Evolutionary conservation across 2,888 invertebrate genomes (phyloP), one percentile per base, ranked within the genome.

Genomic region (Erynnis tages): DNA sequence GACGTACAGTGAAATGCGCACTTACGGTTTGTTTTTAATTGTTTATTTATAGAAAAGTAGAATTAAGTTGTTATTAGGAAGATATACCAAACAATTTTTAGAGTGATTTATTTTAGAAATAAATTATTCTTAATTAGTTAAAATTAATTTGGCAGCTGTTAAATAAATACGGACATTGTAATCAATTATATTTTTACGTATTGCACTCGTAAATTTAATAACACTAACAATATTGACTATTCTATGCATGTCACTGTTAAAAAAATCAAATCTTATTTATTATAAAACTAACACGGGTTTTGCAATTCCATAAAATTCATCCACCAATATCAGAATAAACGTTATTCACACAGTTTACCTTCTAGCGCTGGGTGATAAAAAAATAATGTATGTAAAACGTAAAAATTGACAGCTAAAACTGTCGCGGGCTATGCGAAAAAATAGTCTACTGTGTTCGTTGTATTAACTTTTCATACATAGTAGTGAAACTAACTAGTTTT

Each of bases 401-500:
- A 32, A 17, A 27, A 41, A 41, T 49, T 49, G 49, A 49, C 41
- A 49, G 41, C 34, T 41, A 13, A 41, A 32, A 49, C 32, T 16
- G 38, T 49, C 17, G 40, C 25, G 25, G 48, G 14, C 32, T 32
- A 30, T 40, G 32, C 16, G 17, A 41, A 34, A 49, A 41, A 49
- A 41, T 41, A 14, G 32, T 32, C 3, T 17, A 49, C 23, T 34
- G 21, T 38, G 38, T 40, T 11, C 48, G 16, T 25, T 41, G 19
- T 49, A 49, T 41, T 41, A 49, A 49, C 41, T 34, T 49, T 49
- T 41, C 25, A 49, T 48, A 38, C 46, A n/a, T 6, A 38, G 17
- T 34, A 49, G 49, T 27, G 19, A 32, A 49, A 34, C 48, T 40
- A 32, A 40, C 41, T 49, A 41, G 41, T 41, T 46, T 48, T 49